Evolutionary conservation across 2,888 invertebrate species (phyloP), one percentile per base, ranked within the genome.

Genomic region (Leptopilina drosophilae): DNA sequence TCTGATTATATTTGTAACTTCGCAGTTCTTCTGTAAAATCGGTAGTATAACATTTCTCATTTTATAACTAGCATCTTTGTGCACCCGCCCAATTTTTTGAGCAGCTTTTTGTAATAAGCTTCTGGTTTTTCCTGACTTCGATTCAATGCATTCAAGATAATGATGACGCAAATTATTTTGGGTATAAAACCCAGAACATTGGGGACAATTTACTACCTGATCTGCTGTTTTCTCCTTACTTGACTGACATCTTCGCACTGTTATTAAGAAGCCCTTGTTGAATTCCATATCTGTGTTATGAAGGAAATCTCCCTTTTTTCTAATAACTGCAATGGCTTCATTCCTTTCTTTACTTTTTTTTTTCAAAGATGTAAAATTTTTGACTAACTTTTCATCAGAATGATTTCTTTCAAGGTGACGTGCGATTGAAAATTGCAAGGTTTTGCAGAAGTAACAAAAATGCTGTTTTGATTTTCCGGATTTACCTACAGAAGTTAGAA

Each of bases 1-100:
- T 7, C n/a, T 14, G 2, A 66, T 5, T 8, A 46, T n/a, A 9
- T 46, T 46, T 12, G 81, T 80, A 2, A 84, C 84, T 1, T 81
- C 33, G 1, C 81, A 46, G 9, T n/a, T 46, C 0, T 42, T 42
- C 2, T 14, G 5, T 9, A 66, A 15, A n/a, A n/a, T 0, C 3
- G 66, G 66, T 8, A 66, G 6, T 66, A 46, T 66, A n/a, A 3
- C n/a, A 66, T 42, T 0, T 42, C 66, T 33, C 66, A 66, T 66
- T 33, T 66, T 66, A 6, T 42, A 5, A n/a, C 9, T 42, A 2
- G 46, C 66, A 42, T 66, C 46, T 7, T 12, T 4, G 42, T 66
- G 66, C 11, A 66, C 9, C 14, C 66, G 5, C 9, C 15, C 8
- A 0, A 46, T 2, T 15, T 66, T 46, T 5, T 42, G 66, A 7